phyloP scores from a whole-genome alignment of 64 coral and sea anemone genomes.

The Actinia tenebrosa region DNA sequence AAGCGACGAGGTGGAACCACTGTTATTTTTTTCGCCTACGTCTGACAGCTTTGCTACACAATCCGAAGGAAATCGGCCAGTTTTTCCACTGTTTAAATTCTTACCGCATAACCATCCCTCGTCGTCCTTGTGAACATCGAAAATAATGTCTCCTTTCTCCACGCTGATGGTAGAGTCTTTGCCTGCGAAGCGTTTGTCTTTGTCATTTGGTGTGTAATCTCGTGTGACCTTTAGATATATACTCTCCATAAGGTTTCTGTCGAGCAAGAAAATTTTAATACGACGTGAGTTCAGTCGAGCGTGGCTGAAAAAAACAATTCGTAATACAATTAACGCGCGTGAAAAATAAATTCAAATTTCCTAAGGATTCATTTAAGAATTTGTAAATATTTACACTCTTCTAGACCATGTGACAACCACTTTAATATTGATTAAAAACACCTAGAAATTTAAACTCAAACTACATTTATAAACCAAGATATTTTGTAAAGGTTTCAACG shows the following conservation, averaged over 20 bases:
- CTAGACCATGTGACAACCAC: background rate
- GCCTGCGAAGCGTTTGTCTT: slow-evolving; percentile 45
- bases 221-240: slow-evolving; percentile 83
- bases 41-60: slow-evolving; percentile 72
- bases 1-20: slow-evolving; percentile 27
- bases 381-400: background rate
- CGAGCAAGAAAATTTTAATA: background rate
- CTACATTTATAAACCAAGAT: background rate
- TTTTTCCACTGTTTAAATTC: slow-evolving; percentile 84
- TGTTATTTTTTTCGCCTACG: slow-evolving; percentile 35
- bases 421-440: background rate
- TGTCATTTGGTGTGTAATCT: slow-evolving; percentile 55
- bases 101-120: slow-evolving; percentile 88
- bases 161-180: slow-evolving; percentile 81
- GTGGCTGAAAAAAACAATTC: background rate
- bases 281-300: slow-evolving; percentile 10
- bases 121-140: slow-evolving; percentile 78
- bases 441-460: background rate
- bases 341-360: background rate
- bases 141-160: slow-evolving; percentile 92
- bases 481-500: background rate
- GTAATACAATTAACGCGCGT: background rate
- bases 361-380: background rate
- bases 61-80: slow-evolving; percentile 75
- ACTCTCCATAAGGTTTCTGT: slow-evolving; percentile 54